phyloP scores from a whole-genome alignment of 2,888 invertebrate genomes.

The Timema podura region DNA sequence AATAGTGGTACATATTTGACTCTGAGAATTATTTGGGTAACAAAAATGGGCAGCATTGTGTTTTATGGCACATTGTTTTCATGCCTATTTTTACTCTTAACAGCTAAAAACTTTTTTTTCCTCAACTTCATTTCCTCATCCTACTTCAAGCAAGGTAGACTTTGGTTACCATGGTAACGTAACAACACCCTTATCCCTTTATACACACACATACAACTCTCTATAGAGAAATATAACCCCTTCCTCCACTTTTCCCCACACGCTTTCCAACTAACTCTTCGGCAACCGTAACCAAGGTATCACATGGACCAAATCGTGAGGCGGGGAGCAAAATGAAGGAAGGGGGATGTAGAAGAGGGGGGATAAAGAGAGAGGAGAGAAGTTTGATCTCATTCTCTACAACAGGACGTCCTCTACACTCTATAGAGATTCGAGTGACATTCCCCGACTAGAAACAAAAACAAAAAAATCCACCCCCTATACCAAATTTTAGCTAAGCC shows the following conservation, averaged over 20 bases:
- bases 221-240: too few species aligned
- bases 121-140: too few species aligned
- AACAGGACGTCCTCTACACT: constrained; percentile 24
- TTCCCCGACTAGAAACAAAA: constrained; percentile 2
- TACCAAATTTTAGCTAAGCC: too few species aligned
- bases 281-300: constrained; percentile 24
- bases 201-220: too few species aligned
- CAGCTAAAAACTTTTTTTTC: too few species aligned
- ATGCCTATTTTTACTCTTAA: too few species aligned
- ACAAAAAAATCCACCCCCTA: neutral
- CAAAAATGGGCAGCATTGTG: too few species aligned
- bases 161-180: constrained; percentile 22
- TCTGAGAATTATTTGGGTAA: too few species aligned
- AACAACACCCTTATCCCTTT: constrained; percentile 21
- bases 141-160: neutral
- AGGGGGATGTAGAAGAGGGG: too few species aligned
- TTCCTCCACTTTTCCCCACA: neutral
- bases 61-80: too few species aligned
- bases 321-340: too few species aligned
- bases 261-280: neutral
- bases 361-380: neutral
- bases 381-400: constrained; percentile 27
- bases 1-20: too few species aligned
- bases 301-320: constrained; percentile 22
- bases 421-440: constrained; percentile 21